These are phyloP conservation scores for Araneus ventricosus DNA, from an alignment of 1,140 invertebrate genomes.

Conservation along the genomic window DNA sequence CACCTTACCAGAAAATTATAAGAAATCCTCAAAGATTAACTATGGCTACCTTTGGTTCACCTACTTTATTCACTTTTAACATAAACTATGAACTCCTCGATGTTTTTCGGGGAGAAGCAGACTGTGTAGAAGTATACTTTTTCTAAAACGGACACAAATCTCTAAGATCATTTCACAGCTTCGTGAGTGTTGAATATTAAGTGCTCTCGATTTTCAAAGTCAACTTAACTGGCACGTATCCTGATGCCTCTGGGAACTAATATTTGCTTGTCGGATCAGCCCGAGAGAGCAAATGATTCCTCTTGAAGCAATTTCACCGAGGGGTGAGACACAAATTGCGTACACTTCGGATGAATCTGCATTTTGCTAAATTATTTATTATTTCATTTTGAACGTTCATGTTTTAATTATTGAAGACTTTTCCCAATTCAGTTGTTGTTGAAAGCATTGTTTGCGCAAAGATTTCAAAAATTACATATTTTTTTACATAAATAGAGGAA, in stretches of 20 bases:
- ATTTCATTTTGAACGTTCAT: too few species aligned
- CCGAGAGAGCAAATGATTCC: slow-evolving; percentile 36
- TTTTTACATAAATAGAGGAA: too few species aligned
- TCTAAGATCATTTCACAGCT: neutral
- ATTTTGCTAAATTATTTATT: neutral
- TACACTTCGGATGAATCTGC: neutral
- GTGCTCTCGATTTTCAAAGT: slow-evolving; percentile 58
- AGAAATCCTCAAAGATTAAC: too few species aligned
- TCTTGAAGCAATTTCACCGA: neutral
- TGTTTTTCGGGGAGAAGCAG: neutral
- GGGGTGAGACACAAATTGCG: neutral
- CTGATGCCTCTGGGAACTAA: slow-evolving; percentile 21
- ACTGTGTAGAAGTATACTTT: neutral
- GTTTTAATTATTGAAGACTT: too few species aligned
- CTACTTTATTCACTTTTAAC: neutral
- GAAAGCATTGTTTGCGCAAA: too few species aligned
- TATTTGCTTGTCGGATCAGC: slow-evolving; percentile 44
- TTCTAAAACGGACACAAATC: neutral
- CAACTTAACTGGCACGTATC: slow-evolving; percentile 8
- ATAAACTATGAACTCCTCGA: neutral
- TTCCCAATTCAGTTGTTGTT: too few species aligned
- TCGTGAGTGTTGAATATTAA: slow-evolving; percentile 21
- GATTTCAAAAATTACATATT: too few species aligned
- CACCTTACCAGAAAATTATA: too few species aligned
- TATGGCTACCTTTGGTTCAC: too few species aligned